Evolutionary conservation across 1,140 invertebrate species (phyloP).

Genomic region (Drosophila novamexicana): DNA sequence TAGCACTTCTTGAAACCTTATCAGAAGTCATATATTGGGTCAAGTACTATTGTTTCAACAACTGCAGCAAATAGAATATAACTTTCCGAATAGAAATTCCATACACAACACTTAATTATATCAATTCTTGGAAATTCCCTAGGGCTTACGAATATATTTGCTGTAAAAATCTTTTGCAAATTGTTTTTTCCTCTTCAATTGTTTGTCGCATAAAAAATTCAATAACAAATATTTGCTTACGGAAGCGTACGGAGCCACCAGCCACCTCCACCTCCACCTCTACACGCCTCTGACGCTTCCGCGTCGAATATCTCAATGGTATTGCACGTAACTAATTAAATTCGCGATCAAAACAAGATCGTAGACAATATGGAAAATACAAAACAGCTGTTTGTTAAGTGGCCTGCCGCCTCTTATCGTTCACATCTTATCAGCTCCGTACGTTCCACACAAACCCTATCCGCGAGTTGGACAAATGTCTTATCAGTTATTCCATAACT

Average conservation of each 20-base stretch:
- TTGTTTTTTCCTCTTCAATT: conserved; percentile 72
- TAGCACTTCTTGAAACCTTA: conserved; percentile 23
- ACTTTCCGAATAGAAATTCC: background rate
- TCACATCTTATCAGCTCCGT: conserved; percentile 63
- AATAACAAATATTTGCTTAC: conserved; percentile 62
- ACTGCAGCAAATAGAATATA: background rate
- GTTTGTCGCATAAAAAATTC: conserved; percentile 57
- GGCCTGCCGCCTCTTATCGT: conserved; percentile 61
- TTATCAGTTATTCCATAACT: conserved; percentile 24
- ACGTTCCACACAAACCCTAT: conserved; percentile 29
- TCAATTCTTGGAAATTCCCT: conserved; percentile 4
- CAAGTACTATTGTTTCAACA: conserved; percentile 3
- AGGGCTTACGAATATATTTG: conserved; percentile 11
- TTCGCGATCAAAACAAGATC: conserved; percentile 33
- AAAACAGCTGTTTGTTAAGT: conserved; percentile 60
- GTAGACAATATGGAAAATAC: conserved; percentile 11
- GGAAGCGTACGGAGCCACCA: conserved; percentile 53
- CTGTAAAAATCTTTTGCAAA: conserved; percentile 53
- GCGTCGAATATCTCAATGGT: conserved; percentile 34
- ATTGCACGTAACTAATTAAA: conserved; percentile 59
- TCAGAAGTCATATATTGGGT: conserved; percentile 7
- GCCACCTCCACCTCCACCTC: conserved; percentile 38
- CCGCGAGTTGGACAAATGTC: conserved; percentile 24
- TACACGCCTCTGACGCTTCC: conserved; percentile 53
- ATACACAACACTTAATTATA: background rate